phyloP scores from a whole-genome alignment of 1,140 invertebrate species.

The Helicorthomorpha holstii region DNA sequence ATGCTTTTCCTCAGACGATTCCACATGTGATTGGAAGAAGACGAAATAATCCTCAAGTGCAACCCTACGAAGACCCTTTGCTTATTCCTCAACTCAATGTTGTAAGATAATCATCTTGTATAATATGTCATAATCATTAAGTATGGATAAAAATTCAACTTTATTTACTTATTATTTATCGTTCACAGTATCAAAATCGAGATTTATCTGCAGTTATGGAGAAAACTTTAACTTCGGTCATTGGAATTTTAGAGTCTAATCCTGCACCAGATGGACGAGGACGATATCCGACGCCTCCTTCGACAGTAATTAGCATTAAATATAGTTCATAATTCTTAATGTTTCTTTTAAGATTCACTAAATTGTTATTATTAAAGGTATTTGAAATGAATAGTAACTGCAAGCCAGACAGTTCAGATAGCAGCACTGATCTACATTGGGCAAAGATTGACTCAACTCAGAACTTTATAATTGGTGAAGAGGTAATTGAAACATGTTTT shows the following conservation, averaged over 20 bases:
- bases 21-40: conserved; percentile 64
- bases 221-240: conserved; percentile 60
- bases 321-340: not conserved
- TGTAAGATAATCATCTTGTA: conserved; percentile 15
- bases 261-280: conserved; percentile 59
- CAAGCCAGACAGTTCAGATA: conserved; percentile 20
- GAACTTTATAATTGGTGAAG: conserved; percentile 28
- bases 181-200: conserved; percentile 29
- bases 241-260: conserved; percentile 64
- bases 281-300: conserved; percentile 64
- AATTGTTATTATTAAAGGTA: conserved; percentile 15
- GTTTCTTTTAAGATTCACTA: not conserved
- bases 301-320: conserved; percentile 46
- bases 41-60: conserved; percentile 32
- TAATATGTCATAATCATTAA: not conserved
- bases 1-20: conserved; percentile 63
- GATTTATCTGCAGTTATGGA: conserved; percentile 52
- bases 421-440: conserved; percentile 21
- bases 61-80: conserved; percentile 40
- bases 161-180: no score
- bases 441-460: conserved; percentile 20
- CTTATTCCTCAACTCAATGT: conserved; percentile 2
- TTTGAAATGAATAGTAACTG: conserved; percentile 19
- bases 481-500: conserved; percentile 18
- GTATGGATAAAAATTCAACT: conserved; percentile 3